phyloP scores from a whole-genome alignment of 1,140 invertebrate species.

The Drosophila punjabiensis region DNA sequence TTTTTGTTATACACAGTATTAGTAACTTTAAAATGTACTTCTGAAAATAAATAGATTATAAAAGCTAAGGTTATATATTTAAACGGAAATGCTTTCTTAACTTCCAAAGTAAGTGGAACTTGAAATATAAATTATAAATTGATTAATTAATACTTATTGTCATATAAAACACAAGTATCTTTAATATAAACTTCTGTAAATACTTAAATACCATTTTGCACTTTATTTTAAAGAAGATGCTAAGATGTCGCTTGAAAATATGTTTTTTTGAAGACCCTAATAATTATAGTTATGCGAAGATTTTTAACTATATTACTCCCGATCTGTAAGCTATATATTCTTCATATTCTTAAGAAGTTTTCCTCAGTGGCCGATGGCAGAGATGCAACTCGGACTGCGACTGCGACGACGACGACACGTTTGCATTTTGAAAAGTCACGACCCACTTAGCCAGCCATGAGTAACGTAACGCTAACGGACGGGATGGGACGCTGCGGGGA shows the following conservation, averaged over 20 bases:
- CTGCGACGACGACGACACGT: conserved; percentile 70
- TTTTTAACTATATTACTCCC: background rate
- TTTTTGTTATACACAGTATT: too few species aligned
- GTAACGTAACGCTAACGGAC: conserved; percentile 58
- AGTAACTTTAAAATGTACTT: too few species aligned
- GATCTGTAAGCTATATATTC: background rate
- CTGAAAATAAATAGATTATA: too few species aligned
- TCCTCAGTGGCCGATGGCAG: conserved; percentile 30
- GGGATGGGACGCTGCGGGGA: conserved; percentile 1
- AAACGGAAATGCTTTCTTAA: background rate
- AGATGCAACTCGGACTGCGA: conserved; percentile 56
- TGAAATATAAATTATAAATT: background rate
- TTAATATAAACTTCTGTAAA: background rate
- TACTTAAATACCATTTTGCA: too few species aligned
- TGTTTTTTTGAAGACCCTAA: too few species aligned
- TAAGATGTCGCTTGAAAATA: rapidly evolving
- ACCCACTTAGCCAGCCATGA: conserved; percentile 82
- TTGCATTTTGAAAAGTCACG: conserved; percentile 83
- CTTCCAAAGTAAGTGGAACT: background rate
- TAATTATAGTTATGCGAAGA: too few species aligned
- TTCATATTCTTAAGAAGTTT: background rate
- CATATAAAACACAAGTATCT: background rate
- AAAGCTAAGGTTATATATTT: too few species aligned
- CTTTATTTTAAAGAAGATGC: background rate
- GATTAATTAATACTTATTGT: background rate